Evolutionary conservation across 1,140 invertebrate species (phyloP), one percentile per base, ranked within the genome.

Genomic region (Drosophila ficusphila): DNA sequence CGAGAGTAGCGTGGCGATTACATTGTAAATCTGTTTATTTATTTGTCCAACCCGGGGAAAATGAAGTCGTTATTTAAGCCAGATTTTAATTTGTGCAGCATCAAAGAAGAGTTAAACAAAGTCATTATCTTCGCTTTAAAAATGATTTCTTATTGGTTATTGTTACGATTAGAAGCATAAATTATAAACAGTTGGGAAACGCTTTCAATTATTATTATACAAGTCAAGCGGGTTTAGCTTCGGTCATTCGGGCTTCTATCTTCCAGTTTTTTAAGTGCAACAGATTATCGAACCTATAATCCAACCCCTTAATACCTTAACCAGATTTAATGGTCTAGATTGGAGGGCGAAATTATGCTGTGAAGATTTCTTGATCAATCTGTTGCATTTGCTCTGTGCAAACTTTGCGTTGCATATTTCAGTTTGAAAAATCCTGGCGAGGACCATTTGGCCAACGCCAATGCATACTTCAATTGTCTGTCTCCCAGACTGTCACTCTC

Each of bases 391-490:
- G n/a, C 5, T 23, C 2, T 25, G 21, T 7, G 4, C 41, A 31
- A 31, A 5, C 7, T 5, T 16, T 14, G 2, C 3, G 4, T 23
- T 11, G 1, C 11, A 19, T 4, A 11, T 31, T 31, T 23, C 4
- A 21, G 4, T 53, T 11, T 5, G 5, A 18, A 12, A 2, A 57
- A 27, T 34, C 54, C 12, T 49, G 19, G 6, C n/a, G 34, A 65
- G 62, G 62, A 51, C 48, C 42, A 36, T 52, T 71, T 81, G 65
- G 79, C 74, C 52, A 85, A 72, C 51, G 51, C 38, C 73, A 82
- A 68, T 82, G 36, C 39, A 78, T 75, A 58, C 67, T 48, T 69
- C 64, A 71, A 57, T 57, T 56, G 44, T 68, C 42, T 70, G 36
- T 33, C 64, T 53, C 29, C 47, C 54, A 19, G 34, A 18, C 54